Base-by-base conservation (phyloP, 2,797 vertebrate genomes). In the Gephyroberyx darwinii region DNA sequence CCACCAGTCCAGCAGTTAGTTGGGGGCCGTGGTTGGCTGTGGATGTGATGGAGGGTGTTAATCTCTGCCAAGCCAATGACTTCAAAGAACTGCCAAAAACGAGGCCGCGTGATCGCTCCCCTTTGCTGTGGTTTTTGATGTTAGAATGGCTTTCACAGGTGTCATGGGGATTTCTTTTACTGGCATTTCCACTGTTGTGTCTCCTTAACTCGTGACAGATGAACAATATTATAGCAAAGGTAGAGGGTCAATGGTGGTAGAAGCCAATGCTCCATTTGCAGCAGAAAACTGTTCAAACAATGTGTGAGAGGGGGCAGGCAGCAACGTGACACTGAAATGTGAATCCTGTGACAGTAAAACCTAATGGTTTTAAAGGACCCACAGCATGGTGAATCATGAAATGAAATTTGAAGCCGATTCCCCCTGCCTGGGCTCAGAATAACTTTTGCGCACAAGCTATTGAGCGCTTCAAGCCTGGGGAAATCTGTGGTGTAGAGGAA, bases 1-100 rank as follows among this genome's bases (percentile, higher is more conserved):
- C 74, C 88, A 85, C 86, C 89, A 87, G 78, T 84, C 39, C 67
- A 10, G 86, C 91, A 91, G 92, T 92, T 92, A 91, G 85, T 87
- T 80, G 88, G 88, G 78, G 88, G 83, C 81, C 69, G 78, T 71
- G 71, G 74, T 86, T 84, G 74, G 84, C 88, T 69, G 75, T 81
- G 84, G 72, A 64, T 78, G 72, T 68, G 84, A 86, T 86, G 72
- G 81, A 87, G 77, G 84, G 77, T 30, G 83, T 91, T 90, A 83
- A 89, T 92, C 89, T 91, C 87, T 80, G 81, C 43, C 8, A 68
- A 87, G 89, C 91, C 89, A 89, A 90, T 82, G 85, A 82, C 77
- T 87, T 85, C 82, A 76, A 48, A 73, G 71, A 87, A 72, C 78
- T 81, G 89, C 88, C 86, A 90, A 87, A 87, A 85, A 84, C 81